phyloP scores from a whole-genome alignment of 1,140 invertebrate species.

The Drosophila miranda region DNA sequence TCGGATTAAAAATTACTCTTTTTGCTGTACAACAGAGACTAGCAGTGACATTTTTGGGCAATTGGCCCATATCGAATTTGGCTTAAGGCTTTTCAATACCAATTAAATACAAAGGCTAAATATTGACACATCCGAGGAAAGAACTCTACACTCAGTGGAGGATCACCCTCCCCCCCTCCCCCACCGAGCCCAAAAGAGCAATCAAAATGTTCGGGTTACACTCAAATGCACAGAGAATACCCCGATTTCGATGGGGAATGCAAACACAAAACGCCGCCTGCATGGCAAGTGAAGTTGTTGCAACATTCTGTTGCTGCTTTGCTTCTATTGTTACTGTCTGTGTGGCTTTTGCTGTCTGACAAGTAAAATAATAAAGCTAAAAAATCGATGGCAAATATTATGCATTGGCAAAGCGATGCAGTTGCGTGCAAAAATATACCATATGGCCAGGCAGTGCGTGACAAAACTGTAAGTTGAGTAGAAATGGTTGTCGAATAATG shows the following conservation, averaged over 20 bases:
- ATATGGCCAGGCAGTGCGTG: constrained; percentile 12
- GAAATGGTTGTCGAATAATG: not conserved
- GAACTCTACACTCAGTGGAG: constrained; percentile 1
- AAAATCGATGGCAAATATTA: constrained; percentile 70
- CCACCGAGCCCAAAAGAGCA: constrained; percentile 8
- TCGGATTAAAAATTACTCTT: not conserved
- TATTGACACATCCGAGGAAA: constrained; percentile 30
- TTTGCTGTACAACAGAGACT: constrained; percentile 1
- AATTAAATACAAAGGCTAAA: constrained; percentile 41
- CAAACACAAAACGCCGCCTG: constrained; percentile 41
- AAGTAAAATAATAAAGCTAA: constrained; percentile 66
- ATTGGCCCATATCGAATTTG: constrained; percentile 49
- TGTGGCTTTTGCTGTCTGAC: constrained; percentile 30
- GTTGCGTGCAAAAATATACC: constrained; percentile 38
- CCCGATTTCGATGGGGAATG: constrained; percentile 9
- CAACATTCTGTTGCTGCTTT: constrained; percentile 24
- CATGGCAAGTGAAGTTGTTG: constrained; percentile 52
- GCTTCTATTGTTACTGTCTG: not conserved
- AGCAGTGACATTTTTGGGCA: constrained; percentile 21
- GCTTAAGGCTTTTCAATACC: constrained; percentile 25
- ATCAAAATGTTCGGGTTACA: constrained; percentile 22
- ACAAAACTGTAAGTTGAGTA: not conserved
- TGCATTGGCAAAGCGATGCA: constrained; percentile 25
- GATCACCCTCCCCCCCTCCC: too few relatives aligned
- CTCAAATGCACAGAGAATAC: constrained; percentile 27